Conservation (phyloP, 2,797 vertebrate species). For the Eptatretus atami region DNA sequence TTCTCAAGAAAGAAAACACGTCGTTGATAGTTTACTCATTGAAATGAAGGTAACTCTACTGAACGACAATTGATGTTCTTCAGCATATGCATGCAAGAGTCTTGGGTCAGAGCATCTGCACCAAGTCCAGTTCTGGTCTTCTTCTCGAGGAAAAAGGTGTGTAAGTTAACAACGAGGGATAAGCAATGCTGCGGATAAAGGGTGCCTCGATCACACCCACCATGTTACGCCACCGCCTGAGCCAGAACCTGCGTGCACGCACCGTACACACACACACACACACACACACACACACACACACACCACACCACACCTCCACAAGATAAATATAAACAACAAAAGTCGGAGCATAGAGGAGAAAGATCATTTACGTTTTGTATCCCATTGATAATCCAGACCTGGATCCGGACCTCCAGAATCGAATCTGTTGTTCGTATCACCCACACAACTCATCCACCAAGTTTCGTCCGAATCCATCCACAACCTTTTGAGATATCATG, state of each 20-base stretch:
- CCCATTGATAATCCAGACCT: no score
- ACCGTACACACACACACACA: neutral
- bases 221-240: constrained; percentile 18
- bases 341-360: no score
- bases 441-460: no score
- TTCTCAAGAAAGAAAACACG: no score
- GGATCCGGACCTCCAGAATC: no score
- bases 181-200: constrained; percentile 27
- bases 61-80: neutral
- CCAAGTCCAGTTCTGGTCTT: constrained; percentile 26
- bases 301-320: no score
- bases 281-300: neutral
- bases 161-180: constrained; percentile 25
- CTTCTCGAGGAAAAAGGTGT: constrained; percentile 31
- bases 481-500: no score
- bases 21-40: no score
- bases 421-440: no score
- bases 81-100: constrained; percentile 15
- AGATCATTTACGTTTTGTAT: no score
- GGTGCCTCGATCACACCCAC: constrained; percentile 27
- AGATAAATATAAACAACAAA: neutral
- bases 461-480: no score
- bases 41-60: no score
- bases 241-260: constrained; percentile 25
- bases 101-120: constrained; percentile 25